A percentile compares a stretch with the other conserved stretches of the same genome.
These are phyloP conservation scores for Falco novaeseelandiae DNA, from an alignment of 2,797 vertebrate species.

Conservation along the genomic window DNA sequence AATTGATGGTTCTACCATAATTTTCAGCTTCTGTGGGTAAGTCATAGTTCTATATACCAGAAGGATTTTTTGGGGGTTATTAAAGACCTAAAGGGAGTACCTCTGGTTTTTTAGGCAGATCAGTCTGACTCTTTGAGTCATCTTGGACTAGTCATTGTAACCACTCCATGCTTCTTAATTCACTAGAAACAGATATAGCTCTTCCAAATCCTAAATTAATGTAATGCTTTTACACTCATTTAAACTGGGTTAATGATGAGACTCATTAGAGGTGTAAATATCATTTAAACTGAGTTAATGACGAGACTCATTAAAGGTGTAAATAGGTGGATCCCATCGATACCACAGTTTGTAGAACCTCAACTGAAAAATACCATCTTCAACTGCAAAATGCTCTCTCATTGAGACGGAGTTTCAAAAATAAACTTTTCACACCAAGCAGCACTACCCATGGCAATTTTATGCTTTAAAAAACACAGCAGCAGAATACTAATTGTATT, in stretches of 20 bases:
- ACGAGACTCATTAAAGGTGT: not conserved
- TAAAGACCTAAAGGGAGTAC: not conserved
- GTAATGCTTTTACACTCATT: not conserved
- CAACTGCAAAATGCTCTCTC: not conserved
- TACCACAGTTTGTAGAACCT: not conserved
- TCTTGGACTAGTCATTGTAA: not conserved
- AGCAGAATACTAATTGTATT: not conserved
- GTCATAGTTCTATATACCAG: not conserved
- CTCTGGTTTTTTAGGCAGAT: not conserved
- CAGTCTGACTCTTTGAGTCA: not conserved
- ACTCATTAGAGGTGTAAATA: not conserved
- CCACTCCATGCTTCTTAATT: not conserved
- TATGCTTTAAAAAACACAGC: not conserved
- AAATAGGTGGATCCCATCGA: not conserved
- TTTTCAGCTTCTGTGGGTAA: not conserved
- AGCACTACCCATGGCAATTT: not conserved
- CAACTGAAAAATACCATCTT: not conserved
- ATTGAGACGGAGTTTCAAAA: not conserved
- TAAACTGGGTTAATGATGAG: not conserved
- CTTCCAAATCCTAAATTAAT: not conserved
- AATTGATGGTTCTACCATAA: not conserved
- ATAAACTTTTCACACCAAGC: not conserved
- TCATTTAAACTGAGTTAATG: no score
- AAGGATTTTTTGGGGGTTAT: not conserved
- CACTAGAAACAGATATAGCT: not conserved